These are phyloP conservation scores for Palythoa grandiflora DNA, from an alignment of 92 coral and sea anemone species.

Conservation along the genomic window DNA sequence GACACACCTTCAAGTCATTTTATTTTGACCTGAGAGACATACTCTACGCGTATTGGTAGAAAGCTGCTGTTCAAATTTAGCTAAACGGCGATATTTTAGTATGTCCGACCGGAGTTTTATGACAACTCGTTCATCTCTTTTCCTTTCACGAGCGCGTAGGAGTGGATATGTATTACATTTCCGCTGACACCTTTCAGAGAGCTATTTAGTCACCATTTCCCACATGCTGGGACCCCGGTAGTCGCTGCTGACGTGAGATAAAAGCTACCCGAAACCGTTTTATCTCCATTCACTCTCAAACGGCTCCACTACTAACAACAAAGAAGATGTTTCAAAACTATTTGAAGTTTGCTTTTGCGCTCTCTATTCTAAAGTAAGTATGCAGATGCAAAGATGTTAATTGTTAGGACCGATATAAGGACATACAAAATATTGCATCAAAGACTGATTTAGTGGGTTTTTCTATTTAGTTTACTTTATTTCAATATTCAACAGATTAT, in stretches of 20 bases:
- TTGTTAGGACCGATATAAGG: not conserved
- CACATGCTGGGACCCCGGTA: slow-evolving; percentile 83
- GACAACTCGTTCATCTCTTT: slow-evolving; percentile 56
- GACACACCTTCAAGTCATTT: slow-evolving; percentile 80
- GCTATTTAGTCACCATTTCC: slow-evolving; percentile 76
- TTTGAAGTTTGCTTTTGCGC: slow-evolving; percentile 6
- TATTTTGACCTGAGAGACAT: slow-evolving; percentile 25
- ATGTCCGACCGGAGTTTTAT: slow-evolving; percentile 32
- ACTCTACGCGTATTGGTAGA: slow-evolving; percentile 26
- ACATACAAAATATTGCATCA: not conserved
- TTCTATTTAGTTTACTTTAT: slow-evolving; percentile 29
- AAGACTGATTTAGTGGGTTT: not conserved
- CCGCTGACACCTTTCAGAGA: slow-evolving; percentile 95
- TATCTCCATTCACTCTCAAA: slow-evolving; percentile 29
- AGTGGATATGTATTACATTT: slow-evolving; percentile 93
- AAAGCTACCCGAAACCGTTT: slow-evolving; percentile 48
- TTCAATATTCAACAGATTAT: slow-evolving; percentile 54
- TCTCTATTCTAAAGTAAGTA: slow-evolving; percentile 28
- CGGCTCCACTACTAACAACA: slow-evolving; percentile 21
- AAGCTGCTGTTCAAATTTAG: slow-evolving; percentile 39
- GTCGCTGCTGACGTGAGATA: slow-evolving; percentile 70
- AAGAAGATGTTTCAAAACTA: slow-evolving; percentile 22
- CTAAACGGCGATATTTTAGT: slow-evolving; percentile 40
- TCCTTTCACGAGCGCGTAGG: slow-evolving; percentile 77
- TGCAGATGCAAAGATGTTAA: no score